Percentiles rank a stretch among this genome's conserved stretches.
These are phyloP conservation scores for Dinomys branickii DNA, from an alignment of 2,113 vertebrate species.

Conservation along the genomic window DNA sequence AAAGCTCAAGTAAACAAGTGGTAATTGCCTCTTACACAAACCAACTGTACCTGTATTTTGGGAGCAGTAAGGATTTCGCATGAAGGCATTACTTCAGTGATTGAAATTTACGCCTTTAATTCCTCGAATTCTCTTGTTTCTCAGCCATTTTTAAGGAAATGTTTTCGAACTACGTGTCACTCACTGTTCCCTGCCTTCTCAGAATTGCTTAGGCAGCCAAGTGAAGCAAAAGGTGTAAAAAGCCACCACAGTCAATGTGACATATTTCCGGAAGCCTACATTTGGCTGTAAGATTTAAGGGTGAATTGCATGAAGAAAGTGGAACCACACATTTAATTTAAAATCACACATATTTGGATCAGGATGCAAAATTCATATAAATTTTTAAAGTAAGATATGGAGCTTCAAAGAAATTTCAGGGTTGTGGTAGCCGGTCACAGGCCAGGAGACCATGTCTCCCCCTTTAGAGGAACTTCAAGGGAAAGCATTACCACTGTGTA, in stretches of 20 bases:
- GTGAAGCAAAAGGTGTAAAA: constrained; percentile 30
- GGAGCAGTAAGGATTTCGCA: neutral
- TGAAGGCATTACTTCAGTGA: constrained; percentile 51
- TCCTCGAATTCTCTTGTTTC: constrained; percentile 57
- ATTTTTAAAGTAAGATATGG: constrained; percentile 43
- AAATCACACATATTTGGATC: constrained; percentile 42
- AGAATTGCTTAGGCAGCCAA: constrained; percentile 61
- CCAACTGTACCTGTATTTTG: constrained; percentile 38
- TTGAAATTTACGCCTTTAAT: constrained; percentile 54
- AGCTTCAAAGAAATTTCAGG: constrained; percentile 55
- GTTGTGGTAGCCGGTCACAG: neutral
- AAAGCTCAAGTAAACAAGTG: neutral
- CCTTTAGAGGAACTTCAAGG: neutral
- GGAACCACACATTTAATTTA: constrained; percentile 51
- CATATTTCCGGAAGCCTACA: constrained; percentile 3
- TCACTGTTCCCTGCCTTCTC: constrained; percentile 59
- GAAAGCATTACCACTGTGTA: neutral
- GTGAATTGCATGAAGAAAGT: neutral
- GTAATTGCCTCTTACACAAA: neutral
- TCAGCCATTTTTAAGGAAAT: constrained; percentile 62
- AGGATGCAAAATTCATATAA: neutral
- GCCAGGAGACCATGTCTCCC: neutral
- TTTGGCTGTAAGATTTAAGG: constrained; percentile 35
- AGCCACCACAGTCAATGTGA: neutral
- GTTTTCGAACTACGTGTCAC: constrained; percentile 58